Evolutionary conservation across 2,797 vertebrate species (phyloP), one percentile per base, ranked within the genome.

Genomic region (Hylomyscus alleni): DNA sequence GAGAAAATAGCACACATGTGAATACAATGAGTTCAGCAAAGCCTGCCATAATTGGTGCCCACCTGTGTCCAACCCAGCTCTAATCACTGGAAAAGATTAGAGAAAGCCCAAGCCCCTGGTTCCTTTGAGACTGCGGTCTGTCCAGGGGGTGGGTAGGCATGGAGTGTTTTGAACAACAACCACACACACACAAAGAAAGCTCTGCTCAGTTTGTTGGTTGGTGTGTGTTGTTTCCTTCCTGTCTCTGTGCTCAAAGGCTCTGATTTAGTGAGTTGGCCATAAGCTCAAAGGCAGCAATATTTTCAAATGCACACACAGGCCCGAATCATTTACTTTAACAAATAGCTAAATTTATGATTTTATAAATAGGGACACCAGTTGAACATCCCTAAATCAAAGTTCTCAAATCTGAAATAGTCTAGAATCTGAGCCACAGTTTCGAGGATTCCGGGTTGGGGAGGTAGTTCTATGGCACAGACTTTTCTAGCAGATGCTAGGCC

Each of bases 11-110:
- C 84, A 65, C 22, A 92, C 58, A 54, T 58, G 10, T 76, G 47
- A 69, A n/a, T 65, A 69, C 75, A 95, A 67, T 60, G 73, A 81
- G 40, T 54, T 92, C 62, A 93, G 37, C 47, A 83, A 77, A 34
- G 40, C 54, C 78, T 26, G 44, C 26, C 7, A 11, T 9, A 37
- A 90, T 90, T 12, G n/a, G 0, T 62, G 37, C 19, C 40, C 29
- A 31, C 40, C 60, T 77, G 24, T 87, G 52, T 40, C 29, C 22
- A 1, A 14, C 10, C 6, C 9, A 78, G 65, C 37, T 72, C 34
- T 81, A 83, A 24, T 19, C 29, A 13, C 31, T 58, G 44, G 20
- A 34, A 2, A 20, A 34, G 9, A 90, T 15, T 19, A 56, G 20
- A 34, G 31, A 69, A 50, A 86, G 47, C 20, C 15, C 13, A 75